These are phyloP conservation scores for Taxidea taxus DNA, from an alignment of 2,113 vertebrate genomes.

Conservation along the genomic window DNA sequence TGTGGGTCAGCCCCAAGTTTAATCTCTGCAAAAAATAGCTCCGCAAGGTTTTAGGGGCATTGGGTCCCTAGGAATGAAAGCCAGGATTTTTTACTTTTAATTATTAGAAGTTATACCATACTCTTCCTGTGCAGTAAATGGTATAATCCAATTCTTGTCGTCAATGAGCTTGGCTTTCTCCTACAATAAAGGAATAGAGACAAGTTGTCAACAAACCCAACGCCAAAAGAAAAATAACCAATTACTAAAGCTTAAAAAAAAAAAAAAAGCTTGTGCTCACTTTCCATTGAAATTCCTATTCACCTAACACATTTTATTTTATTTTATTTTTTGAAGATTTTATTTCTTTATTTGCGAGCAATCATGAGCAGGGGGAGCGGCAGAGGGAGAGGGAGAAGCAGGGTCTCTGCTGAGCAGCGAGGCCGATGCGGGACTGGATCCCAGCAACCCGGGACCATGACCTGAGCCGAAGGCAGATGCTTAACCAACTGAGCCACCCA, in stretches of 20 bases:
- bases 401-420: neutral
- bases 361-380: neutral
- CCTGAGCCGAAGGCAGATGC: neutral
- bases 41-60: neutral
- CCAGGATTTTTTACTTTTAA: neutral
- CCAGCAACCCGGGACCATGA: neutral
- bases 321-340: neutral
- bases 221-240: neutral
- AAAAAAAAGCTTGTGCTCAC: neutral
- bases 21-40: neutral
- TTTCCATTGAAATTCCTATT: neutral
- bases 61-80: neutral
- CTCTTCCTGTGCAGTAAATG: neutral
- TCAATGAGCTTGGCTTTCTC: neutral
- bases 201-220: neutral
- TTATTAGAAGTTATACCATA: neutral
- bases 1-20: neutral
- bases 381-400: neutral
- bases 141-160: neutral
- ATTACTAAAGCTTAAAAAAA: neutral
- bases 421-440: neutral
- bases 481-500: neutral
- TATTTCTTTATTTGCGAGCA: neutral
- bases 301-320: neutral
- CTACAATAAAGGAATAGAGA: neutral